Conservation (phyloP, 1,140 invertebrate species). For the Eupristina koningsbergeri region DNA sequence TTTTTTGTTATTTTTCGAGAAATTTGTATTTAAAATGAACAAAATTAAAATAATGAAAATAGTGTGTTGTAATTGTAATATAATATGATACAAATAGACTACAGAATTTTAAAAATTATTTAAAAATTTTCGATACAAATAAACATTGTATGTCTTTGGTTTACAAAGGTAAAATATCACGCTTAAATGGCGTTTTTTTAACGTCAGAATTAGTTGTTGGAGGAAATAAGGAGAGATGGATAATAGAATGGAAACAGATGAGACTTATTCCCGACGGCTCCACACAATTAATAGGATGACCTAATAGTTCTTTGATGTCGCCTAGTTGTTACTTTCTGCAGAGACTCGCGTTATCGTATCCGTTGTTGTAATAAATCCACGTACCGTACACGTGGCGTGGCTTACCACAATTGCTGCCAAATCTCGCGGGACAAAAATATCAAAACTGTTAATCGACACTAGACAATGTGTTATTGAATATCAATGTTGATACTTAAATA, state of each 20-base stretch:
- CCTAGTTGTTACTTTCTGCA: conserved; percentile 50
- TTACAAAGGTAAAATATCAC: too few relatives aligned
- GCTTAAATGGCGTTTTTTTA: too few relatives aligned
- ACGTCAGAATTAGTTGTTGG: too few relatives aligned
- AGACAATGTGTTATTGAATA: background rate
- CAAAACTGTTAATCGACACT: too few relatives aligned
- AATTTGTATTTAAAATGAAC: too few relatives aligned
- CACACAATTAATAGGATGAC: conserved; percentile 57
- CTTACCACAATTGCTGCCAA: conserved; percentile 31
- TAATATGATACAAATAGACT: too few relatives aligned
- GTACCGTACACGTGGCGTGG: conserved; percentile 51
- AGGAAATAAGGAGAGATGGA: background rate
- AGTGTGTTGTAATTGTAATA: too few relatives aligned
- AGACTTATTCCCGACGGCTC: background rate
- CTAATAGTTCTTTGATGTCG: conserved; percentile 59
- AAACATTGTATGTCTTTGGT: too few relatives aligned
- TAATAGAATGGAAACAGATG: background rate
- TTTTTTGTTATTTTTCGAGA: too few relatives aligned
- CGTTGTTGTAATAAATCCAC: background rate
- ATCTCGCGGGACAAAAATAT: background rate
- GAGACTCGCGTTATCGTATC: conserved; percentile 42
- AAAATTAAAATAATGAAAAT: too few relatives aligned
- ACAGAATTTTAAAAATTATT: too few relatives aligned
- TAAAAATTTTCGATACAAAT: too few relatives aligned
- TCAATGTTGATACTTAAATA: background rate